Evolutionary conservation across 2,797 vertebrate species (phyloP).

Genomic region (Thalassophryne amazonica): DNA sequence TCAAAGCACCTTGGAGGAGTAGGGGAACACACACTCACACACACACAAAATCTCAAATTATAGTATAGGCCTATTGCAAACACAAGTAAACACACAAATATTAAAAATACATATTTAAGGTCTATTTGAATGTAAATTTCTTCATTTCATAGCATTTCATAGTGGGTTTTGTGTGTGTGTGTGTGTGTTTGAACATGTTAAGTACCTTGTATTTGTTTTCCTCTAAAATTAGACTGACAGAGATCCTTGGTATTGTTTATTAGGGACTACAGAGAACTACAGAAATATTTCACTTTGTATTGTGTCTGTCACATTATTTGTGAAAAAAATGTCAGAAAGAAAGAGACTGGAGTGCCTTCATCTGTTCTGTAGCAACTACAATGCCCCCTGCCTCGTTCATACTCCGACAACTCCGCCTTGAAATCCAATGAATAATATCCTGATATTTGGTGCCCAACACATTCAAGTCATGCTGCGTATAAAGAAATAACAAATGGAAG

Average conservation of each 20-base stretch:
- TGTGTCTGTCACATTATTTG: background rate
- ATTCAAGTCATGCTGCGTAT: background rate
- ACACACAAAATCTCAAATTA: too few species aligned
- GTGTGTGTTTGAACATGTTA: background rate
- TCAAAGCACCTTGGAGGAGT: too few species aligned
- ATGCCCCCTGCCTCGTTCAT: constrained; percentile 18
- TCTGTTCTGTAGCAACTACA: constrained; percentile 27
- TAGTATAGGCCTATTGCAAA: too few species aligned
- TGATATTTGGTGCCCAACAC: constrained; percentile 17
- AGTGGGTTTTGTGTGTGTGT: background rate
- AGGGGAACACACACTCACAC: too few species aligned
- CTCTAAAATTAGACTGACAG: constrained; percentile 7
- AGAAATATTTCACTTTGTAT: constrained; percentile 1
- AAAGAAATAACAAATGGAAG: background rate
- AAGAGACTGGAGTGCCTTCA: constrained; percentile 12
- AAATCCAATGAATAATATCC: constrained; percentile 39
- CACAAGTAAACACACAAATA: background rate
- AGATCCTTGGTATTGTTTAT: too few species aligned
- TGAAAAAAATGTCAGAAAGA: constrained; percentile 14
- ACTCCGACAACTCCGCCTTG: constrained; percentile 15
- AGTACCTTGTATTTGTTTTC: constrained; percentile 4
- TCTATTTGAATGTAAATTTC: background rate
- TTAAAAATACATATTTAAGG: background rate
- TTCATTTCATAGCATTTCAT: background rate
- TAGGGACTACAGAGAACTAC: too few species aligned